Base-by-base conservation (phyloP, 2,113 vertebrate species). In the Pimephales promelas region DNA sequence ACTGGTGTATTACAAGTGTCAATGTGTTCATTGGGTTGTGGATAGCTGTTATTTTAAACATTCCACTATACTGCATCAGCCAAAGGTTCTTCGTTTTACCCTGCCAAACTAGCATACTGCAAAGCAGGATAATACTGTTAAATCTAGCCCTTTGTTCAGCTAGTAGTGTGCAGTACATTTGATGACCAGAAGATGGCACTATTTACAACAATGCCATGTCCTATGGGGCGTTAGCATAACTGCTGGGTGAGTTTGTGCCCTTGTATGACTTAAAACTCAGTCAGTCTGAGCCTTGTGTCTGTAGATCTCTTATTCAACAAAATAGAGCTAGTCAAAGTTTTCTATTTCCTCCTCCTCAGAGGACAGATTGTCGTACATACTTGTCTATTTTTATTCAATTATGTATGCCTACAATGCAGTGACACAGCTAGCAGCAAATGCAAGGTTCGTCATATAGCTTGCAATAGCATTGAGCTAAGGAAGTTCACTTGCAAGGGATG, bases 391-490 rank as follows among this genome's bases (percentile, higher is more conserved):
- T 87, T 88, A 87, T 84, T 84, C 79, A 90, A 84, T 88, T 85
- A 86, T 76, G 62, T 57, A 79, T 26, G 59, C 84, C 79, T 86
- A 83, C 68, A 83, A 84, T 87, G 87, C 88, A 22, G 78, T 88
- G 86, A 92, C 82, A 68, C 40, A 73, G 79, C 82, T 93, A 94
- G 93, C 93, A 94, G 94, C 92, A 92, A 87, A 87, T 90, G 88
- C 87, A 90, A 92, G 89, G 88, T 93, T 90, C 88, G n/a, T 86
- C 52, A 81, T 86, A 83, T 82, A 87, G 91, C 88, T 81, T 84
- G 20, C 74, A n/a, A 11, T 40, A 61, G 76, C 3, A 59, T 72
- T 72, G 11, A 72, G 36, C 75, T 43, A 61, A 45, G 56, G 34
- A 45, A 4, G 56, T 79, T 26, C 76, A 16, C 40, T 79, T 79